phyloP scores from a whole-genome alignment of 2,113 vertebrate species.

The Cynopterus brachyotis region DNA sequence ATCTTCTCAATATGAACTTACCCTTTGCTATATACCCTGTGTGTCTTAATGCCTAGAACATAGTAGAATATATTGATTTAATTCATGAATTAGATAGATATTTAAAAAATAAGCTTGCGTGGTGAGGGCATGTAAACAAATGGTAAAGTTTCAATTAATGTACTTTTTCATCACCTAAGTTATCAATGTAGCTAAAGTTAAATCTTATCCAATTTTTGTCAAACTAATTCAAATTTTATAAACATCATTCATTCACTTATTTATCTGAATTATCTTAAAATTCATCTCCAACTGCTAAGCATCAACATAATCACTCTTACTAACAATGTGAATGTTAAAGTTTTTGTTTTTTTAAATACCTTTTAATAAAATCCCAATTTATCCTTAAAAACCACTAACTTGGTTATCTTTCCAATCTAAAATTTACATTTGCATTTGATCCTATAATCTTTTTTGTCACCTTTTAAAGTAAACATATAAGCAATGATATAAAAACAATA shows the following conservation, averaged over 20 bases:
- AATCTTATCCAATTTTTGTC: neutral
- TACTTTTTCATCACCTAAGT: neutral
- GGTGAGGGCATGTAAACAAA: neutral
- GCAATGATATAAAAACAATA: neutral
- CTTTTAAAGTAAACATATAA: constrained; percentile 5
- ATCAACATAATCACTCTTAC: neutral
- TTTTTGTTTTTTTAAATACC: neutral
- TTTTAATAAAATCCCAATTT: neutral
- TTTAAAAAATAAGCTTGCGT: neutral
- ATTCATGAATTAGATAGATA: neutral
- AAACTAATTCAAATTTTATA: neutral
- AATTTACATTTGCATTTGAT: neutral
- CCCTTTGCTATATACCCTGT: neutral
- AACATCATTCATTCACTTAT: neutral
- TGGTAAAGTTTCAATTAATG: neutral
- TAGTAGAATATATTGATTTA: neutral
- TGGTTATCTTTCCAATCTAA: neutral
- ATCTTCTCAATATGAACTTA: neutral
- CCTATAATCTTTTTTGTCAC: neutral
- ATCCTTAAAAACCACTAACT: neutral
- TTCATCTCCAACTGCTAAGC: neutral
- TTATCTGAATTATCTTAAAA: neutral
- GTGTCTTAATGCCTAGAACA: neutral
- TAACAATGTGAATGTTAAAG: neutral
- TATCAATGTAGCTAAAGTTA: neutral